A percentile compares a stretch with the other conserved stretches of the same genome.
phyloP scores from a whole-genome alignment of 2,797 vertebrate genomes.

The Scomberomorus guttatus region DNA sequence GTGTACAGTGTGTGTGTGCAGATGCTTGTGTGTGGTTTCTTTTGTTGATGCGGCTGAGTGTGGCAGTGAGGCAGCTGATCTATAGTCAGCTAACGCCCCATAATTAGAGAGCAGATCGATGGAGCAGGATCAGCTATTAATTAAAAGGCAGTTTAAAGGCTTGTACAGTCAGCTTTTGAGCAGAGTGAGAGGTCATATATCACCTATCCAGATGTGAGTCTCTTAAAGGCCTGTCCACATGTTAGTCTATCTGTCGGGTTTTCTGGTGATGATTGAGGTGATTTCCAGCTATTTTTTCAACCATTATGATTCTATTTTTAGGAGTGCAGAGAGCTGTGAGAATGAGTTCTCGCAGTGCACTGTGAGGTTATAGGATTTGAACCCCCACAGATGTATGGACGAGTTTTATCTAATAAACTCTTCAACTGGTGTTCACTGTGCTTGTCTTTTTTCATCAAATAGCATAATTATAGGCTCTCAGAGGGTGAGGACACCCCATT shows the following conservation, averaged over 20 bases:
- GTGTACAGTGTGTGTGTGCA: constrained; percentile 6
- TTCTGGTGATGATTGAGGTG: background rate
- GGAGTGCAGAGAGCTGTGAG: background rate
- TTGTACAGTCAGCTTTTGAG: constrained; percentile 33
- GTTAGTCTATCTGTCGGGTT: background rate
- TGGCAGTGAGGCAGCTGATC: constrained; percentile 45
- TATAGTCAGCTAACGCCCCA: constrained; percentile 40
- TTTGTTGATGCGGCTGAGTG: constrained; percentile 3
- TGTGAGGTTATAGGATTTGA: background rate
- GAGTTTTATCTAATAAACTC: constrained; percentile 6
- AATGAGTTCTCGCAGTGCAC: no score
- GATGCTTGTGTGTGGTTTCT: constrained; percentile 18
- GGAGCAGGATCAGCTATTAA: constrained; percentile 65
- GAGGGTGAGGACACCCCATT: background rate
- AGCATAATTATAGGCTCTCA: constrained; percentile 22
- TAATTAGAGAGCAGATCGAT: constrained; percentile 74
- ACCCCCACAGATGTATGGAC: background rate
- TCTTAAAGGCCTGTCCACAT: background rate
- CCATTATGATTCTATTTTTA: background rate
- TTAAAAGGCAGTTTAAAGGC: constrained; percentile 65
- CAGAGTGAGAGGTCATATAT: constrained; percentile 33
- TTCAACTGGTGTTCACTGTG: background rate
- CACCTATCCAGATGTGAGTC: background rate
- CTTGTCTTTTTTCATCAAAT: constrained; percentile 26
- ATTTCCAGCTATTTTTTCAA: background rate